Base-by-base conservation (phyloP, 2,797 vertebrate species). In the Falco cherrug region DNA sequence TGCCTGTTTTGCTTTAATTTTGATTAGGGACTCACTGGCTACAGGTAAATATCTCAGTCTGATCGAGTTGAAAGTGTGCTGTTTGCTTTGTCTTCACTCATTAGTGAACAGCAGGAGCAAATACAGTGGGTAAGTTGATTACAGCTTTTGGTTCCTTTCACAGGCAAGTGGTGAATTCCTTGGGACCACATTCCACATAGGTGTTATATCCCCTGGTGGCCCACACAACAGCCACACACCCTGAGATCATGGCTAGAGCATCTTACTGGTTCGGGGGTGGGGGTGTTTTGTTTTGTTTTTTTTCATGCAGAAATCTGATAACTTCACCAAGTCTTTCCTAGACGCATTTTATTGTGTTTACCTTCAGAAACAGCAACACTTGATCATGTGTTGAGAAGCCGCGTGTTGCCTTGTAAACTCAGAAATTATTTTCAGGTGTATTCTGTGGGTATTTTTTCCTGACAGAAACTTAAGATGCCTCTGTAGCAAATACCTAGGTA, bases 41-140 rank as follows among this genome's bases (percentile, higher is more conserved):
- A 76, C 82, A 94, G 92, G 95, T 96, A 95, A 96, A 96, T 94
- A 85, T 87, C 95, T 95, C 79, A 48, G 89, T 90, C 92, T 93
- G 94, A 94, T 92, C 0, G 59, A 95, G 69, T 41, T 74, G 86
- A 26, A 77, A 96, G 74, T 71, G 70, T 94, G 94, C 84, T 63
- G 84, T 95, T 95, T 94, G 86, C 96, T 96, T 95, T 94, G 86
- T 92, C 77, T 92, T 69, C 90, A 54, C 84, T 97, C 96, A 96
- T 97, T 97, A 97, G 91, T 3, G 28, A 97, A 57, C 96, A 97
- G 95, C 97, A 92, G 95, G 97, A 87, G 80, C 80, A 82, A 92
- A 85, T 73, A 73, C 5, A 75, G 79, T 5, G 47, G 70, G 67
- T 92, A 82, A 95, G 88, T 35, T 75, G 91, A 96, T 96, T 97